Conservation (phyloP, 2,888 invertebrate species). For the Pristionchus mayeri region DNA sequence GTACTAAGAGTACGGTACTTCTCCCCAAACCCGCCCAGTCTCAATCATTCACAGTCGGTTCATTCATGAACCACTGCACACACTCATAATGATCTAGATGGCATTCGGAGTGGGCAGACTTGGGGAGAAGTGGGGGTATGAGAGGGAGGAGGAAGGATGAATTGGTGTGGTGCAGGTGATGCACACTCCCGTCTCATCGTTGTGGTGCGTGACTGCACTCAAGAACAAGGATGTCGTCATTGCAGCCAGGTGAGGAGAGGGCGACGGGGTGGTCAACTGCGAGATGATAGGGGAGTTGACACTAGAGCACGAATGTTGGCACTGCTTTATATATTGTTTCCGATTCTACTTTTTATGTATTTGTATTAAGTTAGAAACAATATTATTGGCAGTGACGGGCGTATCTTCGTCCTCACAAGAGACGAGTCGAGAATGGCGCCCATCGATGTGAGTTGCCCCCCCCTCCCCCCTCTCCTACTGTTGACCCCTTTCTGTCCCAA, state of each 20-base stretch:
- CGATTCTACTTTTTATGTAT: too few species aligned
- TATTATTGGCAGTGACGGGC: conserved; percentile 84
- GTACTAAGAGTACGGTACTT: too few species aligned
- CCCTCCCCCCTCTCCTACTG: conserved; percentile 31
- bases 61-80: too few species aligned
- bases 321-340: too few species aligned
- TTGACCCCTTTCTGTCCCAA: too few species aligned
- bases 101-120: too few species aligned
- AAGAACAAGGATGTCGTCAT: conserved; percentile 91
- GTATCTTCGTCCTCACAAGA: conserved; percentile 88
- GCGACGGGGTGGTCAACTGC: conserved; percentile 73
- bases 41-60: too few species aligned
- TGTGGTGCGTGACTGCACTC: conserved; percentile 89
- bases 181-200: conserved; percentile 87
- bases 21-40: too few species aligned
- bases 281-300: background rate
- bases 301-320: too few species aligned
- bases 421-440: conserved; percentile 84
- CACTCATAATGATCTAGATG: too few species aligned
- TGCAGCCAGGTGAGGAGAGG: conserved; percentile 82
- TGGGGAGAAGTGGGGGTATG: too few species aligned
- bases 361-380: too few species aligned
- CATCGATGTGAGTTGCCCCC: conserved; percentile 76
- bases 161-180: conserved; percentile 78
- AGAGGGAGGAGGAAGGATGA: background rate